Base-by-base conservation (phyloP, 2,888 invertebrate species). In the Diarsia rubi region DNA sequence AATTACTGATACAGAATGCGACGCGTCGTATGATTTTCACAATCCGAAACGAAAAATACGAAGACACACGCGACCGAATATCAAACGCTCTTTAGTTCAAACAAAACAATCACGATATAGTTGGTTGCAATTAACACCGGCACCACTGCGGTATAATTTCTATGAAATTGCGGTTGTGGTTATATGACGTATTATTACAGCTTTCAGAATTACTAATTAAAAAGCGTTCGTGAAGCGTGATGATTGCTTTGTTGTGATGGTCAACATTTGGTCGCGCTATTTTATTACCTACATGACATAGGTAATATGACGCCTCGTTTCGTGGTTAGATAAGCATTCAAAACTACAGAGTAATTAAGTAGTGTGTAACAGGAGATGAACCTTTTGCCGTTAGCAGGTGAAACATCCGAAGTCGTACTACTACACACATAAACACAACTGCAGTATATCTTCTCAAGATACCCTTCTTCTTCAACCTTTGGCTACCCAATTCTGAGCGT, bases 91-190 rank as follows among this genome's bases (percentile, higher is more conserved):
- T 45, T 68, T 49, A 59, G 14, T 64, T 64, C 8, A 16, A 52
- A 60, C 49, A 52, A 69, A 77, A 64, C 44, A 60, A 79, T 79
- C 45, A 47, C 59, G n/a, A 27, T 19, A 45, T 49, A 69, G 24
- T 54, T 42, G 37, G 19, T 37, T 62, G 31, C 69, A 54, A 79
- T 78, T 49, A 79, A 63, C 78, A 63, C 31, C 31, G 21, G 21
- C 44, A 63, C n/a, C 57, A 73, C 62, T 73, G 66, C 78, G 54
- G 80, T 63, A 72, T 63, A 62, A 80, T 78, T 78, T 80, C 74
- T 45, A 49, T 57, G 66, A 73, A 78, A 63, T 45, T 27, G 49
- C 60, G 21, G 44, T 78, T 37, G 49, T 37, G 63, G 49, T 42
- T 70, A 21, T 65, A 52, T 71, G 64, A 65, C 64, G 59, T 77